phyloP scores from a whole-genome alignment of 2,888 invertebrate species.

The Eupithecia subumbrata region DNA sequence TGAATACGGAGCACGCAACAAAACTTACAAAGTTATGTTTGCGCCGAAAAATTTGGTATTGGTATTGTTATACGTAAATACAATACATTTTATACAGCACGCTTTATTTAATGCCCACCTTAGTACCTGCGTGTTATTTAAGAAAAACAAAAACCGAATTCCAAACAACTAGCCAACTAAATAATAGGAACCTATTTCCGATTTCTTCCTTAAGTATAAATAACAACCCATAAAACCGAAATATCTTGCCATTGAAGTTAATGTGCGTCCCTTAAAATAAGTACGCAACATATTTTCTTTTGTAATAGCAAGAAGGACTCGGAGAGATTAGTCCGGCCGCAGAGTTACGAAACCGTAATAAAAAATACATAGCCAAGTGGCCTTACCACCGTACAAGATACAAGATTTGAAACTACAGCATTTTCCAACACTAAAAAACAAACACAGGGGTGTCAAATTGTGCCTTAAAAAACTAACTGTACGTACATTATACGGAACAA shows the following conservation, averaged over 20 bases:
- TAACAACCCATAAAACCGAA: slow-evolving; percentile 22
- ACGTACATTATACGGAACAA: not conserved
- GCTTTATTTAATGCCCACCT: not conserved
- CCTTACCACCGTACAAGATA: slow-evolving; percentile 7
- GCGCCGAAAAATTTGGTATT: not conserved
- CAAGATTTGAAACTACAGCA: not conserved
- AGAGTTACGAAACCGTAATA: slow-evolving; percentile 64
- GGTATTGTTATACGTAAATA: not conserved
- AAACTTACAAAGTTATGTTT: not conserved
- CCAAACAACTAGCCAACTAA: slow-evolving; percentile 16
- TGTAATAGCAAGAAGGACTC: slow-evolving; percentile 30
- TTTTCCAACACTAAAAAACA: not conserved
- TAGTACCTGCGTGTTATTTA: not conserved
- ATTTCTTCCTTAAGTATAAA: slow-evolving; percentile 24
- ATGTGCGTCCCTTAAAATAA: slow-evolving; percentile 33
- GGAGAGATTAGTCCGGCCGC: slow-evolving; percentile 55
- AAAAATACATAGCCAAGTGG: slow-evolving; percentile 68
- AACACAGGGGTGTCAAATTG: not conserved
- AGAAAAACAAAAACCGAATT: slow-evolving; percentile 5
- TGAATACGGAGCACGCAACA: not conserved
- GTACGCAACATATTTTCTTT: slow-evolving; percentile 36
- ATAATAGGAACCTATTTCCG: not conserved
- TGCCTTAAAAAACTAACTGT: not conserved
- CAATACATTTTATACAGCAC: not conserved
- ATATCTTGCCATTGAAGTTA: slow-evolving; percentile 33